Conservation (phyloP, 2,113 vertebrate species). For the Hystrix brachyura region DNA sequence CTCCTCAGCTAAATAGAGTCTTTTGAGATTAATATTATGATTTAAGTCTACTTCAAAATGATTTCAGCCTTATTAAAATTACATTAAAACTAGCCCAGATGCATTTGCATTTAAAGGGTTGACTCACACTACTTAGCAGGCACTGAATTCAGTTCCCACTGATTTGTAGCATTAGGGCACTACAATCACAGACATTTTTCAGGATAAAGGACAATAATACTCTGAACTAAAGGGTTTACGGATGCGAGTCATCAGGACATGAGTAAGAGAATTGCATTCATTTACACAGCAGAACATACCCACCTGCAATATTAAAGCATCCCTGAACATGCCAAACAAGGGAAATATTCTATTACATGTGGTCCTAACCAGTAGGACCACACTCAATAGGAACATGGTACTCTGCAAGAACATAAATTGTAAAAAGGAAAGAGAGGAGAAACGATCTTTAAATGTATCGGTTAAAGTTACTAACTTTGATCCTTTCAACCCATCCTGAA, state of each 20-base stretch:
- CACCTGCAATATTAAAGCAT: conserved; percentile 52
- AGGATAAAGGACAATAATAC: conserved; percentile 77
- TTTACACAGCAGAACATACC: conserved; percentile 57
- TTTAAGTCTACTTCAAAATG: conserved; percentile 83
- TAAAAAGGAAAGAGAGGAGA: conserved; percentile 62
- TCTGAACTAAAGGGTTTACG: conserved; percentile 73
- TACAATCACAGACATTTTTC: conserved; percentile 69
- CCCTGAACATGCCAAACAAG: not conserved
- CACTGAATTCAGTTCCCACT: conserved; percentile 62
- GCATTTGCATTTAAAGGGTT: conserved; percentile 83
- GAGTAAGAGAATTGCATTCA: conserved; percentile 59
- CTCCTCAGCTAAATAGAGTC: conserved; percentile 74
- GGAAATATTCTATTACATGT: not conserved
- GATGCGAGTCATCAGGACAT: conserved; percentile 59
- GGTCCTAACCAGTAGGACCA: not conserved
- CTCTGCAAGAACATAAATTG: conserved; percentile 47
- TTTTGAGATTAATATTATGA: conserved; percentile 82
- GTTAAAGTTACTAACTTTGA: conserved; percentile 77
- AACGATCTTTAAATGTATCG: conserved; percentile 48
- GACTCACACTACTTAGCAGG: conserved; percentile 68
- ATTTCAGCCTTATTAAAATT: conserved; percentile 85
- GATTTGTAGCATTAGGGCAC: conserved; percentile 75
- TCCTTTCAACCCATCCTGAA: conserved; percentile 64
- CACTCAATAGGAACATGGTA: conserved; percentile 44
- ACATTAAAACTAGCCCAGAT: conserved; percentile 81